These are phyloP conservation scores for Sprattus sprattus DNA, from an alignment of 2,113 vertebrate species.

Conservation along the genomic window DNA sequence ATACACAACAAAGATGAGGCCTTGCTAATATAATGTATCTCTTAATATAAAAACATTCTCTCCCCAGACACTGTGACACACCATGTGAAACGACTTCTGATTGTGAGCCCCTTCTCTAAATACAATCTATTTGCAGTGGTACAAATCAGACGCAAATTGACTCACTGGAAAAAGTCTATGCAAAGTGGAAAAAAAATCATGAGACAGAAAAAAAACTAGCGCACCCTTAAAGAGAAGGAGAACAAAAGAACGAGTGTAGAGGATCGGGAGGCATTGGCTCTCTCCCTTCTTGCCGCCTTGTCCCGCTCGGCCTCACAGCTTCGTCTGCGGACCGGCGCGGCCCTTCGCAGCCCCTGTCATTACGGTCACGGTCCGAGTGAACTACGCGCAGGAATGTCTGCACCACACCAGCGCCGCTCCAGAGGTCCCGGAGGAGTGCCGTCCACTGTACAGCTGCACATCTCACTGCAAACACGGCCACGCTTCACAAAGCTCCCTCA, in stretches of 20 bases:
- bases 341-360: constrained; percentile 46
- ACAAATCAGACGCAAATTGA: constrained; percentile 36
- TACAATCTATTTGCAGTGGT: constrained; percentile 30
- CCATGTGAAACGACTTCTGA: background rate
- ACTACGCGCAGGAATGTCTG: constrained; percentile 47
- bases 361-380: constrained; percentile 43
- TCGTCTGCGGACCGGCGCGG: background rate
- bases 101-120: background rate
- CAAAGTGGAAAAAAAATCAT: constrained; percentile 31
- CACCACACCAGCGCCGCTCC: constrained; percentile 39
- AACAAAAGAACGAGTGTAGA: constrained; percentile 25
- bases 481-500: constrained; percentile 23
- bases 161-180: constrained; percentile 43
- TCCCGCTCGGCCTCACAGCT: constrained; percentile 14
- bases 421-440: constrained; percentile 6
- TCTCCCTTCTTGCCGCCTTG: constrained; percentile 6
- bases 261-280: background rate
- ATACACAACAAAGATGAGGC: background rate
- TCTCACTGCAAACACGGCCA: constrained; percentile 38
- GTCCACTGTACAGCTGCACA: constrained; percentile 12
- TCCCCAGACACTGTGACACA: background rate
- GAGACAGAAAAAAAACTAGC: constrained; percentile 14
- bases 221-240: constrained; percentile 47
- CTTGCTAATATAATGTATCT: background rate
- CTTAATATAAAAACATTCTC: background rate